Evolutionary conservation across 2,797 vertebrate genomes (phyloP).

Genomic region (Geotrypetes seraphini): DNA sequence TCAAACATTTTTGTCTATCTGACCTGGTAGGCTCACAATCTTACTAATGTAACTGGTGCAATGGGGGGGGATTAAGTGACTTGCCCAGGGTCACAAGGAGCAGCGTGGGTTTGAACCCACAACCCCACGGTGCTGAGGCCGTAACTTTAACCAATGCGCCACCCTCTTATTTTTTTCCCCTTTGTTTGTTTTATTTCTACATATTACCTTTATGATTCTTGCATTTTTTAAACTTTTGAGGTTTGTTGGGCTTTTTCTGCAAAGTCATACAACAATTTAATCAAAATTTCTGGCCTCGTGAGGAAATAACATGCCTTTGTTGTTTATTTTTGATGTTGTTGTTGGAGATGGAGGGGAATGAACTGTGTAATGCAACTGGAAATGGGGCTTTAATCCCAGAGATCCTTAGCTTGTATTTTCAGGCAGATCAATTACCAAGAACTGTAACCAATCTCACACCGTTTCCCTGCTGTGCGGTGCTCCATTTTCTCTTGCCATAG

Average conservation of each 20-base stretch:
- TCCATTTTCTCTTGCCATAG: constrained; percentile 30
- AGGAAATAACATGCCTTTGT: constrained; percentile 55
- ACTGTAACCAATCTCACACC: constrained; percentile 45
- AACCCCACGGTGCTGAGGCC: no score
- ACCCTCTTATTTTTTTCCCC: no score
- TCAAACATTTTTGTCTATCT: no score
- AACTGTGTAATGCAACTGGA: constrained; percentile 52
- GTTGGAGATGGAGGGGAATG: constrained; percentile 45
- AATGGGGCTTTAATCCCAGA: constrained; percentile 43
- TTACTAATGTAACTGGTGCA: no score
- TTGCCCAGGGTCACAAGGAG: no score
- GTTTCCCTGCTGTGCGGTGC: constrained; percentile 28
- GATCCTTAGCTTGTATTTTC: constrained; percentile 46
- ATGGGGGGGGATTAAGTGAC: no score
- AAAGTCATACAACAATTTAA: constrained; percentile 55
- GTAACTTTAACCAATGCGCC: no score
- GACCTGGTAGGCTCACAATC: no score
- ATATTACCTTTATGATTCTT: no score
- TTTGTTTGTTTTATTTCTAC: no score
- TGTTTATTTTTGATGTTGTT: no score
- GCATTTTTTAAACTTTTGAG: constrained; percentile 36
- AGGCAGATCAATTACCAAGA: constrained; percentile 54
- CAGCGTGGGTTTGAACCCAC: no score
- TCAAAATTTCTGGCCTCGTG: constrained; percentile 54
- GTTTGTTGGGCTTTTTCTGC: constrained; percentile 42